Evolutionary conservation across 2,113 vertebrate genomes (phyloP), one percentile per base, ranked within the genome.

Genomic region (Callochromis pleurospilus): DNA sequence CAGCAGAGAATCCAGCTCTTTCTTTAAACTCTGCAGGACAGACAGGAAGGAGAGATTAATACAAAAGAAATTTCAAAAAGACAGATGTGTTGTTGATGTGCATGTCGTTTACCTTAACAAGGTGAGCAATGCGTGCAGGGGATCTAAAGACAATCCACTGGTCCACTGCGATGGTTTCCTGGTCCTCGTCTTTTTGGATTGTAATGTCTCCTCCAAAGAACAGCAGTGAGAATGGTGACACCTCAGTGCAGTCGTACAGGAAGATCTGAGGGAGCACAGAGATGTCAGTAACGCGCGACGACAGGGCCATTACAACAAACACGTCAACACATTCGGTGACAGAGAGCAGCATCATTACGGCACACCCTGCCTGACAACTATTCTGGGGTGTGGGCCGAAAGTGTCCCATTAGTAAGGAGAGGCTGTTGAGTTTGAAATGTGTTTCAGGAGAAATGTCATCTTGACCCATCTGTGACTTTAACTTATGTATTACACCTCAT

Each of bases 61-160:
- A 7, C 24, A 2, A 38, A 53, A 70, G 40, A 9, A 26, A 19
- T 19, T 54, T 12, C 40, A 13, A 15, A 26, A 73, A 45, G 7
- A 24, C 7, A 54, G 36, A 51, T 5, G 11, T 21, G 19, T 5
- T 2, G 19, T 58, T n/a, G 9, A 24, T 54, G 45, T 6, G 26
- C 6, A 5, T 36, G 13, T 21, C 1, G 1, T 80, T 95, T 77
- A 98, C 98, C 97, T 99, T 99, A 79, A 99, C 99, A 2, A 99
- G 96, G 87, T 98, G 95, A 11, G 98, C 98, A 82, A 98, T 99
- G 89, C 97, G 97, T 11, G 96, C 97, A 1, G 98, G 98, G 45
- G 98, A 99, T 91, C 98, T 97, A 94, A 99, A 99, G 75, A 99
- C 96, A 68, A 99, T 99, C 98, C 99, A 99, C 29, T 98, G 94